Evolutionary conservation across 2,888 invertebrate species (phyloP), one percentile per base, ranked within the genome.

Genomic region (Zygothrica quintamaculata): DNA sequence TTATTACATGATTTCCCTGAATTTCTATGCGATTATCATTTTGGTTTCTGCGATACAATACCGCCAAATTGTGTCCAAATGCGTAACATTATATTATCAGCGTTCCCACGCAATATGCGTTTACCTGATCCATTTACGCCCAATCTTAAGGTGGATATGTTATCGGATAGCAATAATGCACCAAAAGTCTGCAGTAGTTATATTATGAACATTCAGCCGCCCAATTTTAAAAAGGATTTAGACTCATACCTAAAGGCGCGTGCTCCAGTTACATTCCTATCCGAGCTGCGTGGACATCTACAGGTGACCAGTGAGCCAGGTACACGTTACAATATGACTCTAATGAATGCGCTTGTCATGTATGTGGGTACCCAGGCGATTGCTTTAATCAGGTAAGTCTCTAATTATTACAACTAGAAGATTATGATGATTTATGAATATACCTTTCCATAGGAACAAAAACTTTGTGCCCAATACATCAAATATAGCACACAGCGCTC

Each of bases 1-100:
- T 92, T 99, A 25, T 93, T 99, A 8, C 99, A 99, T 90, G 99
- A 99, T 90, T 99, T 99, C 91, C 99, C 99, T 0, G 99, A 99
- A 92, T 98, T 99, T 91, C 93, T 99, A 47, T 99, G 99, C 91
- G 99, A 99, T 90, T 99, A 99, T 91, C 99, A 99, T 91, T 99
- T 99, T 90, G 97, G 97, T 39, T 98, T 99, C 92, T 99, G 99
- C 91, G 99, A 99, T 91, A 98, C 98, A 65, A 99, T 99, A 84
- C 99, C 99, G 42, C 98, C 99, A 2, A 99, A 99, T 91, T 99
- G 99, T 92, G 98, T 99, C 77, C 99, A 97, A 91, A 98, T 99
- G 97, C 93, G 99, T 47, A 99, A 99, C 90, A 93, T 99, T 56
- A 98, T 99, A 52, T 92, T 99, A 66, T 98, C 99, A 2, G 99